These are phyloP conservation scores for Chelon labrosus DNA, from an alignment of 2,797 vertebrate genomes.

Conservation along the genomic window DNA sequence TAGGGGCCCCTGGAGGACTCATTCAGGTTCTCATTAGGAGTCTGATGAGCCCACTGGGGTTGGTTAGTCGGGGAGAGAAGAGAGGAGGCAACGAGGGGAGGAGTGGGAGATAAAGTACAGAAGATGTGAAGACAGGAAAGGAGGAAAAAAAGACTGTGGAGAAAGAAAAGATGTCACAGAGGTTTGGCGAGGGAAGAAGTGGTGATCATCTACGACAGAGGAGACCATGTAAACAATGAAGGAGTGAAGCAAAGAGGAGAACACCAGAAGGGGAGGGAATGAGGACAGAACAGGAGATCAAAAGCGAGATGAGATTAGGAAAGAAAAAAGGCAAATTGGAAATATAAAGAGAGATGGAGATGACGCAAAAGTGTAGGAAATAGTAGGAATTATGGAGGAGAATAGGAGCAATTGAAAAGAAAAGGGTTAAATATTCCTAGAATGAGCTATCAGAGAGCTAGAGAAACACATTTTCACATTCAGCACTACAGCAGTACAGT, in stretches of 20 bases:
- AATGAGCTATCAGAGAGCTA: background rate
- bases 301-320: background rate
- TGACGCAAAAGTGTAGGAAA: background rate
- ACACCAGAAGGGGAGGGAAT: background rate
- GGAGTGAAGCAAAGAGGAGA: background rate
- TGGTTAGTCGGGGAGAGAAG: constrained; percentile 22
- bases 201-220: constrained; percentile 1
- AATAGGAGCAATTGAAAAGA: background rate
- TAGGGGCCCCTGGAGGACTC: constrained; percentile 45
- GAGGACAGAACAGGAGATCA: background rate
- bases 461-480: constrained; percentile 11
- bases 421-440: background rate
- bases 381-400: background rate
- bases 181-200: background rate
- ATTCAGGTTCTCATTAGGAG: constrained; percentile 60
- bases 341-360: background rate
- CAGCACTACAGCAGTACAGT: constrained; percentile 6
- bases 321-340: background rate
- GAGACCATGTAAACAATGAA: background rate
- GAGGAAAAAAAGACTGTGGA: background rate
- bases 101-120: background rate
- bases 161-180: background rate
- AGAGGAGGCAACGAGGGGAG: background rate
- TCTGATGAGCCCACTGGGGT: constrained; percentile 27
- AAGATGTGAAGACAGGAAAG: background rate